These are phyloP conservation scores for Microhierax caerulescens DNA, from an alignment of 2,797 vertebrate species.

Conservation along the genomic window DNA sequence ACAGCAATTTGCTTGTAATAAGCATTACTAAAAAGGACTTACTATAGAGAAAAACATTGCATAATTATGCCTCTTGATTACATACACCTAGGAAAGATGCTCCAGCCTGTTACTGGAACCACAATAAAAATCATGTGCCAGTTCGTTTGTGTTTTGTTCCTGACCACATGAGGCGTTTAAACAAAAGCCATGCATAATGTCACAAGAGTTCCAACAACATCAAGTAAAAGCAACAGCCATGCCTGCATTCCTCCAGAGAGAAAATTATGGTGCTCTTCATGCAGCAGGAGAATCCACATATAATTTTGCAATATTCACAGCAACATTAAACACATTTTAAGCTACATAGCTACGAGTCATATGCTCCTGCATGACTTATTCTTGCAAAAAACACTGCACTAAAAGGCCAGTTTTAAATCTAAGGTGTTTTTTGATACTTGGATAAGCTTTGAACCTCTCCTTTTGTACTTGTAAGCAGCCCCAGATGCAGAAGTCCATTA, in stretches of 20 bases:
- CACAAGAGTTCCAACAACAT: background rate
- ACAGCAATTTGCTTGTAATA: background rate
- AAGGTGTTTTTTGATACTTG: background rate
- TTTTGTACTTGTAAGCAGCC: background rate
- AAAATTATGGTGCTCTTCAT: background rate
- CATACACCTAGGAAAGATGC: background rate
- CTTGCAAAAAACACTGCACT: background rate
- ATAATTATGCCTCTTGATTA: background rate
- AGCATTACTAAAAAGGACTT: conserved; percentile 10
- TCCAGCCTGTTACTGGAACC: conserved; percentile 33
- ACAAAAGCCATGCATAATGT: background rate
- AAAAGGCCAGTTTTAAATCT: background rate
- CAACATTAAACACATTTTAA: background rate
- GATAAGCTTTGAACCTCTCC: background rate
- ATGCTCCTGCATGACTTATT: background rate
- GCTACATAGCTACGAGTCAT: background rate
- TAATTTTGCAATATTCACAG: background rate
- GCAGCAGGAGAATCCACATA: background rate
- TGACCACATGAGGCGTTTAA: background rate
- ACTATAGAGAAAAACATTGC: background rate
- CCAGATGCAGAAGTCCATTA: background rate
- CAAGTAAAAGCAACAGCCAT: background rate
- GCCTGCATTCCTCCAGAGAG: conserved; percentile 18
- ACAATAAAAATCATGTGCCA: conserved; percentile 16
- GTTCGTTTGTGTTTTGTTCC: background rate